phyloP scores from a whole-genome alignment of 2,113 vertebrate species.

The Mustelus asterias region DNA sequence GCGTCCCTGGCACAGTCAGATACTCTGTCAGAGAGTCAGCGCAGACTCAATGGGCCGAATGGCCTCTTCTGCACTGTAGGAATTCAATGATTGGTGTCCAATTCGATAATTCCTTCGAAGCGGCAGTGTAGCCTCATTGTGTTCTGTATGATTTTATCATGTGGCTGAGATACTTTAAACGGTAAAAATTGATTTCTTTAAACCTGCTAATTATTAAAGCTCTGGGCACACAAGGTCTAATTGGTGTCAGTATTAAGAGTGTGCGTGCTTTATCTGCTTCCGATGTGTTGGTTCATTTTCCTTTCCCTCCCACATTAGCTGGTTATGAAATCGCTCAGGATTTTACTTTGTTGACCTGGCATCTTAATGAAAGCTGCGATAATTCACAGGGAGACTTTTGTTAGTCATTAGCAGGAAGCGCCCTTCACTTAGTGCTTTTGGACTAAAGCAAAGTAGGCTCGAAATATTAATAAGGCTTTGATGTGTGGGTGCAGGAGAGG shows the following conservation, averaged over 20 bases:
- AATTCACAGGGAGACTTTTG: not conserved
- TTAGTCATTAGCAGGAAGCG: conserved; percentile 18
- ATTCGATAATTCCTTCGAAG: not conserved
- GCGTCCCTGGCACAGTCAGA: too few relatives aligned
- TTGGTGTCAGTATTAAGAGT: not conserved
- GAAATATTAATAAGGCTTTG: conserved; percentile 27
- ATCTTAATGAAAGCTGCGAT: not conserved
- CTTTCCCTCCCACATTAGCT: conserved; percentile 7
- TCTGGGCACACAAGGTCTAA: not conserved
- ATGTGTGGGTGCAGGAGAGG: not conserved
- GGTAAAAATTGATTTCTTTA: not conserved
- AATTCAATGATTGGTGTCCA: not conserved
- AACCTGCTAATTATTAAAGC: not conserved
- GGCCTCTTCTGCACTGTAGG: too few relatives aligned
- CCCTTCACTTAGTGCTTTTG: not conserved
- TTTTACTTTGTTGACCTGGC: too few relatives aligned
- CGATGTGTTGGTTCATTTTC: not conserved
- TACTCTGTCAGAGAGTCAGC: too few relatives aligned
- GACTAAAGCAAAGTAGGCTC: not conserved
- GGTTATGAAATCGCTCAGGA: not conserved
- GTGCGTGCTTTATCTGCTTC: not conserved
- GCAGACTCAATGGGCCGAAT: too few relatives aligned
- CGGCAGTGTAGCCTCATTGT: not conserved
- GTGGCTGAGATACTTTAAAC: not conserved
- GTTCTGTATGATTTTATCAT: not conserved